Conservation (phyloP, 2,113 vertebrate species). For the Petromus typicus region DNA sequence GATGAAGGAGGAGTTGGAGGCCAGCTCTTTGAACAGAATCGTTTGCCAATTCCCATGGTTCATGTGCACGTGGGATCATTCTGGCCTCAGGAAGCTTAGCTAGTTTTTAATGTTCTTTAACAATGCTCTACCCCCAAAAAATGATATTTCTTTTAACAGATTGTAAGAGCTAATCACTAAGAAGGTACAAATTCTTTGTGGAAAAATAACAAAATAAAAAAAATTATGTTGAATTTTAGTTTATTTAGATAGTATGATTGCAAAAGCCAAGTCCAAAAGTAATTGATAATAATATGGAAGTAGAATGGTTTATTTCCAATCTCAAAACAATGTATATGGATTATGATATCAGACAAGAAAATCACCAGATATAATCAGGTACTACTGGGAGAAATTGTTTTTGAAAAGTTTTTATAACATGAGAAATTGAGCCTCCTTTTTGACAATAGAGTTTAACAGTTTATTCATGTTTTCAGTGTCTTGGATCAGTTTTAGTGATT, state of each 20-base stretch:
- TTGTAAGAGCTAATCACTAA: background rate
- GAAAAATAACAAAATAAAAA: background rate
- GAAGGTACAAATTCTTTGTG: background rate
- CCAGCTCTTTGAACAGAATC: background rate
- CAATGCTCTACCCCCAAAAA: background rate
- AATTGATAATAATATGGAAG: background rate
- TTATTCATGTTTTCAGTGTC: conserved; percentile 11
- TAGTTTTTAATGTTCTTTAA: conserved; percentile 17
- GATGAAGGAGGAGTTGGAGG: conserved; percentile 23
- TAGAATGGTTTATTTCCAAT: conserved; percentile 28
- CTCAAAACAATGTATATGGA: background rate
- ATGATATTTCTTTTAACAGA: background rate
- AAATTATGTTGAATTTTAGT: background rate
- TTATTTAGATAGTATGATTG: background rate
- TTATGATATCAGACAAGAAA: background rate
- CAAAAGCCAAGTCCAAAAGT: background rate
- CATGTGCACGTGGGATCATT: background rate
- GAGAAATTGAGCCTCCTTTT: background rate
- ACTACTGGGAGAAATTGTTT: background rate
- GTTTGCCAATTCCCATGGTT: conserved; percentile 23
- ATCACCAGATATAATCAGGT: background rate
- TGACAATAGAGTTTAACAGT: background rate
- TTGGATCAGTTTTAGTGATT: conserved; percentile 12
- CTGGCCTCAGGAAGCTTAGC: background rate
- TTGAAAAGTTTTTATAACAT: background rate